These are phyloP conservation scores for Aurelia coerulea DNA, from an alignment of 30 jellyfish, hydroid and myxozoan species.

Conservation along the genomic window DNA sequence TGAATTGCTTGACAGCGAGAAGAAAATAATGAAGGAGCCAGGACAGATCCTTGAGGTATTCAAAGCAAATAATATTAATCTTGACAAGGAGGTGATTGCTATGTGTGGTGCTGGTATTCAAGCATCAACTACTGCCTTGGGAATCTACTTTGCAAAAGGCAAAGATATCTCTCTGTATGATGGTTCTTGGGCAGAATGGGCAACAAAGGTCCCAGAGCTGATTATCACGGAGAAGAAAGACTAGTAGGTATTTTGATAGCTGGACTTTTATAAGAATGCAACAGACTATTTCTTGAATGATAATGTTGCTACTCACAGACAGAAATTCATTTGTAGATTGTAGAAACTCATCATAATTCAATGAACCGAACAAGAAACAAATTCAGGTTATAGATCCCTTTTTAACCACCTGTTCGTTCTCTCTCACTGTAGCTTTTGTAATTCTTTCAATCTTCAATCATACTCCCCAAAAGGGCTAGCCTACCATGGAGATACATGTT, in stretches of 20 bases:
- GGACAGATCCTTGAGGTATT: slow-evolving; percentile 53
- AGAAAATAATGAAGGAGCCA: slow-evolving; percentile 49
- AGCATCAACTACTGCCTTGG: slow-evolving; percentile 58
- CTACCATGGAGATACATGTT: too few relatives aligned
- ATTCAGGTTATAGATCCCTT: too few relatives aligned
- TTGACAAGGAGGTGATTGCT: slow-evolving; percentile 56
- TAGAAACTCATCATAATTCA: too few relatives aligned
- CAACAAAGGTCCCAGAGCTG: slow-evolving; percentile 66
- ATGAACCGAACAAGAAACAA: too few relatives aligned
- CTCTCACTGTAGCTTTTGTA: too few relatives aligned
- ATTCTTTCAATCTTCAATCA: too few relatives aligned
- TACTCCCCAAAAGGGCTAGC: too few relatives aligned
- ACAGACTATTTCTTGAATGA: too few relatives aligned
- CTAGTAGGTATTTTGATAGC: neutral
- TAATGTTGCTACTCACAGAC: too few relatives aligned
- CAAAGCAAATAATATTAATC: slow-evolving; percentile 44
- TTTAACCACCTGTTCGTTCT: too few relatives aligned
- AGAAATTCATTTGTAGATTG: too few relatives aligned
- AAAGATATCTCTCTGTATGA: slow-evolving; percentile 47
- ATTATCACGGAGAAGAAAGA: slow-evolving; percentile 40
- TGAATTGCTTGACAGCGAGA: slow-evolving; percentile 29
- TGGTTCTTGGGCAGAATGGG: slow-evolving; percentile 84
- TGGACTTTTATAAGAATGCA: too few relatives aligned
- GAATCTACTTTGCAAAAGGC: slow-evolving; percentile 39
- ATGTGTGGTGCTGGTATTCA: slow-evolving; percentile 77